These are phyloP conservation scores for Lynx canadensis DNA, from an alignment of 2,113 vertebrate species.

Conservation along the genomic window DNA sequence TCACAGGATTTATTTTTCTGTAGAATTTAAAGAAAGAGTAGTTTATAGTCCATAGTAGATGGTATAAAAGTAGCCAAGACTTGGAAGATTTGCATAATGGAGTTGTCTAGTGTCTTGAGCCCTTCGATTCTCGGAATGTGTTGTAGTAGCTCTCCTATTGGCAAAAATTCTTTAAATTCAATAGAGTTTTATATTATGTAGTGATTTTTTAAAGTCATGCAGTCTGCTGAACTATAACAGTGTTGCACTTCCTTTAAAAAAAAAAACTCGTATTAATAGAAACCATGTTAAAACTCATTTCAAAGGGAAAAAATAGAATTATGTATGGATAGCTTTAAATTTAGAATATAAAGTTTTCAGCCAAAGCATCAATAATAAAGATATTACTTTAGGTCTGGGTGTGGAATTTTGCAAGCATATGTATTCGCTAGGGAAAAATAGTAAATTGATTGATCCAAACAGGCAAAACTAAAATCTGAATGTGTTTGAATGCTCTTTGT, in stretches of 20 bases:
- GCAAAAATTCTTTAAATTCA: background rate
- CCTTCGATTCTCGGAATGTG: background rate
- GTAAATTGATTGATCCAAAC: background rate
- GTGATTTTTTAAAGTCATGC: background rate
- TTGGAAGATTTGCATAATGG: background rate
- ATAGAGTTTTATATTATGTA: background rate
- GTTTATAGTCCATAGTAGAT: background rate
- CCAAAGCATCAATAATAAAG: background rate
- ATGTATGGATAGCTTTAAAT: background rate
- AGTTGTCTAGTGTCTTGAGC: background rate
- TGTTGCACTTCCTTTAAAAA: background rate
- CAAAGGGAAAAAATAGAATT: background rate
- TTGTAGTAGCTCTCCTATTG: background rate
- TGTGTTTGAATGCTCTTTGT: background rate
- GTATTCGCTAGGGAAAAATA: background rate
- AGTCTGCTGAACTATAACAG: background rate
- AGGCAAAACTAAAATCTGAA: background rate
- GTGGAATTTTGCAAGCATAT: background rate
- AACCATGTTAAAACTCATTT: background rate
- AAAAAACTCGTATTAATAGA: background rate
- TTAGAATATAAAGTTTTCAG: background rate
- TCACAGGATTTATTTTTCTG: background rate
- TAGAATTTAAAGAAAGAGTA: background rate
- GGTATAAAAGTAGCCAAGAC: background rate
- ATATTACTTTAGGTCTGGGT: background rate